These are phyloP conservation scores for Agrotis segetum DNA, from an alignment of 2,888 invertebrate genomes.

Conservation along the genomic window DNA sequence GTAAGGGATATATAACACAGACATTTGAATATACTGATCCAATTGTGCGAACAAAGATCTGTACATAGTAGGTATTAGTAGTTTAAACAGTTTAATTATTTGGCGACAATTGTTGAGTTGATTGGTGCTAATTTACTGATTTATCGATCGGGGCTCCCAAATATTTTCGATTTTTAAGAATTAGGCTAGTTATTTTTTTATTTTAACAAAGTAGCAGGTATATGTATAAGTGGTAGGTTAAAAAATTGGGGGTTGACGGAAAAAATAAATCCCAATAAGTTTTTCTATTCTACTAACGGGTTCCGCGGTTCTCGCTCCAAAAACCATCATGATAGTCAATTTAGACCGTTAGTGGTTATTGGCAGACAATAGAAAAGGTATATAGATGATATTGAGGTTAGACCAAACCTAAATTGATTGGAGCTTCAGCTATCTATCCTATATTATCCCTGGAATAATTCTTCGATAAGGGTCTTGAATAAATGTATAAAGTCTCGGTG, in stretches of 20 bases:
- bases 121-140: background rate
- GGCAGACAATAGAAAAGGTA: slow-evolving; percentile 39
- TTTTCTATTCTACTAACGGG: background rate
- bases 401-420: slow-evolving; percentile 29
- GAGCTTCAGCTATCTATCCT: slow-evolving; percentile 36
- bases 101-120: background rate
- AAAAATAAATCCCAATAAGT: background rate
- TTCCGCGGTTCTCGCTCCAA: background rate
- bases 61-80: no score
- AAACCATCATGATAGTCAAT: slow-evolving; percentile 5
- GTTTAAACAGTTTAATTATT: background rate
- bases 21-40: background rate
- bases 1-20: background rate
- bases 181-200: no score
- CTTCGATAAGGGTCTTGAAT: slow-evolving; percentile 59
- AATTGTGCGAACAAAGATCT: background rate
- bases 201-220: no score
- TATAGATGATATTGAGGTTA: slow-evolving; percentile 47
- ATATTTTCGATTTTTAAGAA: no score
- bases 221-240: no score
- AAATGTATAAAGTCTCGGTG: slow-evolving; percentile 35
- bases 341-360: slow-evolving; percentile 26
- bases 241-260: background rate
- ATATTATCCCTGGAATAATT: slow-evolving; percentile 57
- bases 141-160: no score